A percentile compares a stretch with the other conserved stretches of the same genome.
phyloP scores from a whole-genome alignment of 2,113 vertebrate genomes.

The Geococcyx californianus region DNA sequence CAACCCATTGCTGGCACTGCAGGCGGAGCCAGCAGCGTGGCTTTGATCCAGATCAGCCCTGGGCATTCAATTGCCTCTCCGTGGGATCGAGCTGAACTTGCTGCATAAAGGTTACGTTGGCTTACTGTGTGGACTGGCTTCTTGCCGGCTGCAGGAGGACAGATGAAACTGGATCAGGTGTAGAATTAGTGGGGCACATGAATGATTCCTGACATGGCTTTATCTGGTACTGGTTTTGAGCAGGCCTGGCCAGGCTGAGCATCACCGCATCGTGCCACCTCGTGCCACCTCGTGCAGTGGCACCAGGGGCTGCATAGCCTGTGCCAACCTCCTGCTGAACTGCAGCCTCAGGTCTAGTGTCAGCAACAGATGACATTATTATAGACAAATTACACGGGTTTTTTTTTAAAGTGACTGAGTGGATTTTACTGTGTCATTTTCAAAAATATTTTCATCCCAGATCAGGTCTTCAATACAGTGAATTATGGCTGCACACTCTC shows the following conservation, averaged over 20 bases:
- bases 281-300: no score
- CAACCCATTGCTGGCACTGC: fast-evolving
- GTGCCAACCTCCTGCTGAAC: background rate
- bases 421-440: background rate
- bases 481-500: background rate
- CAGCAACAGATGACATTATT: background rate
- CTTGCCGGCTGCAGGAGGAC: fast-evolving
- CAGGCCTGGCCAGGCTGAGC: fast-evolving
- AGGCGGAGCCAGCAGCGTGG: background rate
- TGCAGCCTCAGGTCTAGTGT: background rate
- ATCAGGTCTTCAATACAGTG: background rate
- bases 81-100: background rate
- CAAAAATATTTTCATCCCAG: background rate
- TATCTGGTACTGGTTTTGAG: background rate
- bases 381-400: background rate
- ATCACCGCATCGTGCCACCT: background rate
- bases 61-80: background rate
- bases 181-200: background rate
- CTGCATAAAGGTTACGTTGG: background rate
- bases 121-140: background rate
- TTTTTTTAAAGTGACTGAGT: no score
- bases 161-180: fast-evolving
- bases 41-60: background rate
- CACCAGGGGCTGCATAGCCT: background rate
- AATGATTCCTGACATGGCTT: background rate